Percentiles rank a stretch among this genome's conserved stretches.
Evolutionary conservation across 2,797 vertebrate species (phyloP).

Genomic region (Amblyraja radiata): DNA sequence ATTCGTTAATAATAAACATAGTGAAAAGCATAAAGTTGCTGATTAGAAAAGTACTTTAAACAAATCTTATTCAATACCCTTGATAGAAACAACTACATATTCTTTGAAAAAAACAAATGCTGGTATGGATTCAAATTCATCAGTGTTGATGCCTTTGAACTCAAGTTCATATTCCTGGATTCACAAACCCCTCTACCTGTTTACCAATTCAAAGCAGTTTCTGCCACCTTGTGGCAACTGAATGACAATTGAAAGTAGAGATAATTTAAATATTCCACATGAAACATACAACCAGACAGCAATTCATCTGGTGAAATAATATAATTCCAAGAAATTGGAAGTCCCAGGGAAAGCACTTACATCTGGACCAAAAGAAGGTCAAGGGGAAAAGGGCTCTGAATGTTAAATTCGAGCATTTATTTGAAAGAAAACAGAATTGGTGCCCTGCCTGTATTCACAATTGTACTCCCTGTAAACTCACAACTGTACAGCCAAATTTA

Average conservation of each 20-base stretch:
- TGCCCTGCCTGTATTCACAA: background rate
- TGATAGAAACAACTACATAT: background rate
- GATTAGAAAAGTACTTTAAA: background rate
- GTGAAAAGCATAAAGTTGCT: background rate
- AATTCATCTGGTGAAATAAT: background rate
- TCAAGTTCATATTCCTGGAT: background rate
- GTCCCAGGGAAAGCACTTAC: background rate
- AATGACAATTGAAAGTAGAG: background rate
- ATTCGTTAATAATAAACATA: background rate
- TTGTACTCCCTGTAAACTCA: no score
- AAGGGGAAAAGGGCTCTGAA: background rate
- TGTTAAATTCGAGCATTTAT: background rate
- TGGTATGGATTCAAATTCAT: background rate
- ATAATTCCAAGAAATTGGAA: background rate
- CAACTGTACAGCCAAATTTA: no score
- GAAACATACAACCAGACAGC: background rate
- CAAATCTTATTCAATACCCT: background rate
- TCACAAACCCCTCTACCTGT: background rate
- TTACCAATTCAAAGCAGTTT: background rate
- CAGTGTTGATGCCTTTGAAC: background rate
- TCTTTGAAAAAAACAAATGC: background rate
- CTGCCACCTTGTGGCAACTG: constrained; percentile 28
- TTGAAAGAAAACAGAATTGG: background rate
- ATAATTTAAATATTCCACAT: constrained; percentile 27
- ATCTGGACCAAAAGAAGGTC: background rate